Evolutionary conservation across 2,113 vertebrate genomes (phyloP), one percentile per base, ranked within the genome.

Genomic region (Zapornia atra): DNA sequence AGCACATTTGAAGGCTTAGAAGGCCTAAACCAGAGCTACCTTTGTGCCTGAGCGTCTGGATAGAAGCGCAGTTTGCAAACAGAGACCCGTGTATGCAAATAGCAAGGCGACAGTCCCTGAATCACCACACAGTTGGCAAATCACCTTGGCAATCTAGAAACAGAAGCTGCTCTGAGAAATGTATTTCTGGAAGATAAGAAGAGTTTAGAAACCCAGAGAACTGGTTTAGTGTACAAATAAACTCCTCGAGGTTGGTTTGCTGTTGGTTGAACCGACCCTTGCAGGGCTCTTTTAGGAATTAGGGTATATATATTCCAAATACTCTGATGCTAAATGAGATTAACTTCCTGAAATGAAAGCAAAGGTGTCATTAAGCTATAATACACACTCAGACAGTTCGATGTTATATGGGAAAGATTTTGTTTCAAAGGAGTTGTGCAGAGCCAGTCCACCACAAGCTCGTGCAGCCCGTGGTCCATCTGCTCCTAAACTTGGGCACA

Each of bases 401-500:
- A 42, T 46, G 80, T 40, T 59, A 25, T 26, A 36, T 15, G n/a
- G 50, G 57, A 36, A 90, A 69, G 26, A 59, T 12, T 69, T 46
- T 71, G 53, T 42, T 82, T 68, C 48, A 11, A 5, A 81, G 17
- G 29, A 72, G 34, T 25, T 77, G 59, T 36, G 42, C 22, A 7
- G 2, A 53, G 66, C 9, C 71, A 59, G 42, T 5, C 42, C 57
- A 29, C n/a, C 68, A 26, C 65, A n/a, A 56, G 44, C 21, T 14
- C 18, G 36, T 8, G 48, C 44, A 5, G 12, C 38, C 21, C 6
- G 5, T 1, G 12, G 21, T 28, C 26, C 0, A 1, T 44, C 82
- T 73, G 28, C 60, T 78, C 53, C 24, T 51, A 8, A 50, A 40
- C 42, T 15, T 34, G 17, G 11, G 33, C 60, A 53, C 9, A 10